phyloP scores from a whole-genome alignment of 2,113 vertebrate genomes.

The Calonectris borealis region DNA sequence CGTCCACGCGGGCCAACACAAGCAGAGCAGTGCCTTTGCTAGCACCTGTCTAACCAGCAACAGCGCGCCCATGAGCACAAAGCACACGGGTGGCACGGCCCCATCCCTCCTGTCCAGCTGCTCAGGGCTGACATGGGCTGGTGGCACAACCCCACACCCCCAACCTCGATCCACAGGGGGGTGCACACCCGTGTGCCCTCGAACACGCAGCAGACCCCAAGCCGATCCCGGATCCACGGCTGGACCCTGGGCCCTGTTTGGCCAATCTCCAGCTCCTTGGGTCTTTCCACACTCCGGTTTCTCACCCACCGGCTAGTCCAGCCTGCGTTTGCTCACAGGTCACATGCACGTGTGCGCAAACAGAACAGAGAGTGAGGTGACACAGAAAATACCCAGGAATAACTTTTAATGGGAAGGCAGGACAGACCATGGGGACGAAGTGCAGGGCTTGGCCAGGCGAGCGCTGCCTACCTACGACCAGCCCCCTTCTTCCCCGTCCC shows the following conservation, averaged over 20 bases:
- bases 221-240: rapidly evolving
- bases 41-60: neutral
- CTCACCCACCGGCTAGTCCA: rapidly evolving
- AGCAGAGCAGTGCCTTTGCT: neutral
- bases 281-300: neutral
- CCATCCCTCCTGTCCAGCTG: neutral
- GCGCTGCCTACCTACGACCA: rapidly evolving
- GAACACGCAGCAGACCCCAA: rapidly evolving
- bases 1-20: rapidly evolving
- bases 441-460: neutral
- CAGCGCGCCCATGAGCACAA: rapidly evolving
- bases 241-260: neutral
- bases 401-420: neutral
- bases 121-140: neutral
- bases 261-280: neutral
- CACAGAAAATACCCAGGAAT: neutral
- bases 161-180: neutral
- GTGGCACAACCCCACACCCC: neutral
- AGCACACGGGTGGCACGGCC: rapidly evolving
- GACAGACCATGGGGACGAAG: neutral
- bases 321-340: neutral
- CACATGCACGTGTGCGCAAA: neutral
- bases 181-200: neutral
- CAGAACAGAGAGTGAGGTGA: neutral
- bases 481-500: neutral